Percentiles rank a stretch among this genome's conserved stretches.
Evolutionary conservation across 2,797 vertebrate genomes (phyloP).

Genomic region (Acipenser transmontanus): DNA sequence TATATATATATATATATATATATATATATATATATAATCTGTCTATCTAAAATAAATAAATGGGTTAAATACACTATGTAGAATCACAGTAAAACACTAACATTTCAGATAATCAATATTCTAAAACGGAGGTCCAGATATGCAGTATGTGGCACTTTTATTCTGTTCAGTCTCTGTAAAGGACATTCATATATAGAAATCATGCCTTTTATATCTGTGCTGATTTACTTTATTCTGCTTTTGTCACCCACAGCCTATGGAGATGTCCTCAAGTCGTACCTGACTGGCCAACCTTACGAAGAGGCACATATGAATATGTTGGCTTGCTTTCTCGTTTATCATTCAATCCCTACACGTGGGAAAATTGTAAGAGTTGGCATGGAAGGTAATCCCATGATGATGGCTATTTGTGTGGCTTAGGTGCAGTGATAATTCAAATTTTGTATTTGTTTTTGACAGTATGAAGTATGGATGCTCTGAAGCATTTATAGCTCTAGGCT

Average conservation of each 20-base stretch:
- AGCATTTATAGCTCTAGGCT: background rate
- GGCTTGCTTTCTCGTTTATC: conserved; percentile 87
- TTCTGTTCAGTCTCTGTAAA: too few relatives aligned
- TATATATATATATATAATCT: too few relatives aligned
- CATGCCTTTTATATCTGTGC: too few relatives aligned
- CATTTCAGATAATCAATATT: too few relatives aligned
- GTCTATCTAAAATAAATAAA: too few relatives aligned
- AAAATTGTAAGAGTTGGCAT: conserved; percentile 53
- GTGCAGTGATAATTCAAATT: background rate
- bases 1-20: too few relatives aligned
- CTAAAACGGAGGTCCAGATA: too few relatives aligned
- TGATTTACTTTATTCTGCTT: background rate
- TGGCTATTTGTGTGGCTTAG: background rate
- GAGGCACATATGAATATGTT: conserved; percentile 64
- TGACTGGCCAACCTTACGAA: conserved; percentile 58
- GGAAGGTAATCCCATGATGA: conserved; percentile 51
- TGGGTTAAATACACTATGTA: too few relatives aligned
- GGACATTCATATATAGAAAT: too few relatives aligned
- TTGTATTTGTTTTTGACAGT: background rate
- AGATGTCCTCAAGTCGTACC: conserved; percentile 66
- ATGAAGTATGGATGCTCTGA: background rate
- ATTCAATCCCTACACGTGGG: conserved; percentile 73
- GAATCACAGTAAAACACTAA: too few relatives aligned
- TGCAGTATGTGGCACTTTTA: too few relatives aligned
- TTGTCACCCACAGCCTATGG: conserved; percentile 61